These are phyloP conservation scores for Ceratoteleas bidentatus DNA, from an alignment of 1,140 invertebrate genomes.

Conservation along the genomic window DNA sequence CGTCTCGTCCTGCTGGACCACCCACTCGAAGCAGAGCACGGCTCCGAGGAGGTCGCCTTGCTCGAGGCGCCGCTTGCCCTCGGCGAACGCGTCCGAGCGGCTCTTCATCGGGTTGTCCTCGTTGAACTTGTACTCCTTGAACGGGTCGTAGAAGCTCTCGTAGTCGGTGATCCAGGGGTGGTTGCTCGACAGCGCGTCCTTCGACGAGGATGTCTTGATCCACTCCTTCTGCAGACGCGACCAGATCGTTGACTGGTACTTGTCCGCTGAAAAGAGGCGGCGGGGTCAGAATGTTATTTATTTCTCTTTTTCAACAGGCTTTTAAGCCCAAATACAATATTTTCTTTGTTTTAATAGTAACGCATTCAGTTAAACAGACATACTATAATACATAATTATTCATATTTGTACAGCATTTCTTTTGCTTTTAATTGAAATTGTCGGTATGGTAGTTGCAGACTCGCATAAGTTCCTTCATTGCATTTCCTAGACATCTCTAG, in stretches of 20 bases:
- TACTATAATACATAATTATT: no score
- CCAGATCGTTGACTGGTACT: slow-evolving; percentile 87
- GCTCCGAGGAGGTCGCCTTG: slow-evolving; percentile 96
- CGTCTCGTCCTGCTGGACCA: slow-evolving; percentile 91
- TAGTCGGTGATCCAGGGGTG: slow-evolving; percentile 87
- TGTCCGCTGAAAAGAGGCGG: no score
- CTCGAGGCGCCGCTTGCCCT: slow-evolving; percentile 91
- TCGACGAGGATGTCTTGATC: slow-evolving; percentile 83
- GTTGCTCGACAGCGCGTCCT: slow-evolving; percentile 78
- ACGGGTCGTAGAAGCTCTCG: slow-evolving; percentile 84
- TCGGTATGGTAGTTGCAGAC: no score
- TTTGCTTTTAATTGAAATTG: no score
- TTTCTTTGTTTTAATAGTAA: no score
- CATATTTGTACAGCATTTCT: no score
- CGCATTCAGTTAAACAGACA: no score
- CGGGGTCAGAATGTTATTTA: no score
- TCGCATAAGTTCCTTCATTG: no score
- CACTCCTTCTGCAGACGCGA: slow-evolving; percentile 89
- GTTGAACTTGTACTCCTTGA: slow-evolving; percentile 91
- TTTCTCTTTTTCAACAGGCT: no score
- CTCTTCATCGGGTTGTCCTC: slow-evolving; percentile 93
- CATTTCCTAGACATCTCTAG: no score
- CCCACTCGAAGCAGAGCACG: slow-evolving; percentile 97
- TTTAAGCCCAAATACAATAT: no score
- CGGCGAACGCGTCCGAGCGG: slow-evolving; percentile 90